Percentiles rank a stretch among this genome's conserved stretches.
These are phyloP conservation scores for Pristionchus entomophagus DNA, from an alignment of 2,888 invertebrate genomes.

Conservation along the genomic window DNA sequence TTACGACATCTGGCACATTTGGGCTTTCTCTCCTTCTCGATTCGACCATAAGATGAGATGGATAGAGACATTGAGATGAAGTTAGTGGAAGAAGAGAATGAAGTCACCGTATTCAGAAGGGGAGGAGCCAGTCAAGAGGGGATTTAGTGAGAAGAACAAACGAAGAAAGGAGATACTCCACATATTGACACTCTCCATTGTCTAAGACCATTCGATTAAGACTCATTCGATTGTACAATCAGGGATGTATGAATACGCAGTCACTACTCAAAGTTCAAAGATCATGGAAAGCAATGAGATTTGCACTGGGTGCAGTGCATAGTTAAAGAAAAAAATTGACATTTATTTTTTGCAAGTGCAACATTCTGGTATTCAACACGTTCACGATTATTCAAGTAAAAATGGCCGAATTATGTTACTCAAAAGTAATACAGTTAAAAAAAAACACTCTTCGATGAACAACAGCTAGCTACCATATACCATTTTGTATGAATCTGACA, in stretches of 20 bases:
- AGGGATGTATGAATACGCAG: background rate
- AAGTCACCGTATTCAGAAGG: slow-evolving; percentile 35
- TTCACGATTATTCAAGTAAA: too few relatives aligned
- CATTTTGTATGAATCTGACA: too few relatives aligned
- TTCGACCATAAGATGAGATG: slow-evolving; percentile 50
- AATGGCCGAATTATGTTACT: too few relatives aligned
- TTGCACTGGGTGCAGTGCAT: too few relatives aligned
- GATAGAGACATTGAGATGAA: slow-evolving; percentile 29
- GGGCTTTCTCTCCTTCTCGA: slow-evolving; percentile 64
- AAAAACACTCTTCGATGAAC: too few relatives aligned
- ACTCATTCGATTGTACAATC: background rate
- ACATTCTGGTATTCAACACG: too few relatives aligned
- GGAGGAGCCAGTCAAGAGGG: slow-evolving; percentile 33
- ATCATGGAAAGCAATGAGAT: too few relatives aligned
- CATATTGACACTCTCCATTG: slow-evolving; percentile 13
- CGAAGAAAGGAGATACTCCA: slow-evolving; percentile 39
- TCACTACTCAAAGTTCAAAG: too few relatives aligned
- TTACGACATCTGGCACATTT: slow-evolving; percentile 84
- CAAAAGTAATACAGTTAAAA: too few relatives aligned
- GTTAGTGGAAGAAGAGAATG: background rate
- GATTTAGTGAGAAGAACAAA: slow-evolving; percentile 23
- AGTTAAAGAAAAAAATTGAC: too few relatives aligned
- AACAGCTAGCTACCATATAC: too few relatives aligned
- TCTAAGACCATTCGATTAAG: background rate
- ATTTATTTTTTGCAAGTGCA: too few relatives aligned